phyloP scores from a whole-genome alignment of 1,140 invertebrate species.

The Bicyclus anynana region DNA sequence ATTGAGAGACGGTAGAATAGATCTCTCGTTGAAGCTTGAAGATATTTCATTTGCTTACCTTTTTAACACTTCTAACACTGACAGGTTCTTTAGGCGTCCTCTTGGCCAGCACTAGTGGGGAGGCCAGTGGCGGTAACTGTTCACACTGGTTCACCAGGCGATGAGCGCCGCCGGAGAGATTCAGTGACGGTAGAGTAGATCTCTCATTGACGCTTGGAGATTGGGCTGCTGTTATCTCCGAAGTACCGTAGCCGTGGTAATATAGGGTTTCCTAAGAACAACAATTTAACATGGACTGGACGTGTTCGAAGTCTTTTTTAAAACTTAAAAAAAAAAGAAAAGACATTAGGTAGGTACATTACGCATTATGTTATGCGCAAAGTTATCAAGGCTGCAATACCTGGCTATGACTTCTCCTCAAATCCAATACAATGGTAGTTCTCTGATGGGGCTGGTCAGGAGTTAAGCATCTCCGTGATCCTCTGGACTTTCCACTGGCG shows the following conservation, averaged over 20 bases:
- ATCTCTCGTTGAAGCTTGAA: constrained; percentile 40
- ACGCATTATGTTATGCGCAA: too few species aligned
- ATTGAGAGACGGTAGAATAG: constrained; percentile 55
- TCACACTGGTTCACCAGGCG: constrained; percentile 55
- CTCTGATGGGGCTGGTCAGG: constrained; percentile 67
- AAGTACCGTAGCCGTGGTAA: constrained; percentile 69
- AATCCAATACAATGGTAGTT: constrained; percentile 74
- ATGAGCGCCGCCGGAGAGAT: constrained; percentile 52
- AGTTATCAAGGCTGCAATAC: too few species aligned
- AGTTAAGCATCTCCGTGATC: constrained; percentile 68
- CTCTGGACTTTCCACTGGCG: constrained; percentile 78
- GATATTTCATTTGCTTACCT: constrained; percentile 32
- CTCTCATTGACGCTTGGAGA: constrained; percentile 55
- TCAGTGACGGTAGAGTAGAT: constrained; percentile 56
- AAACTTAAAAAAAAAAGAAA: too few species aligned
- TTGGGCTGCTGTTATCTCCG: constrained; percentile 61
- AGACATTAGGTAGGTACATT: too few species aligned
- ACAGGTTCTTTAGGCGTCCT: constrained; percentile 45
- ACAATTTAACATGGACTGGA: too few species aligned
- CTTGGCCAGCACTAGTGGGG: constrained; percentile 56
- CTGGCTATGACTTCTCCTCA: constrained; percentile 79
- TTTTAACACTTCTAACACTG: constrained; percentile 45
- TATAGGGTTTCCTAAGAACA: constrained; percentile 66
- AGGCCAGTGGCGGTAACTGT: constrained; percentile 66
- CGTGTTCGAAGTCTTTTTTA: too few species aligned